phyloP scores from a whole-genome alignment of 92 coral and sea anemone species.

The Plumapathes pennacea region DNA sequence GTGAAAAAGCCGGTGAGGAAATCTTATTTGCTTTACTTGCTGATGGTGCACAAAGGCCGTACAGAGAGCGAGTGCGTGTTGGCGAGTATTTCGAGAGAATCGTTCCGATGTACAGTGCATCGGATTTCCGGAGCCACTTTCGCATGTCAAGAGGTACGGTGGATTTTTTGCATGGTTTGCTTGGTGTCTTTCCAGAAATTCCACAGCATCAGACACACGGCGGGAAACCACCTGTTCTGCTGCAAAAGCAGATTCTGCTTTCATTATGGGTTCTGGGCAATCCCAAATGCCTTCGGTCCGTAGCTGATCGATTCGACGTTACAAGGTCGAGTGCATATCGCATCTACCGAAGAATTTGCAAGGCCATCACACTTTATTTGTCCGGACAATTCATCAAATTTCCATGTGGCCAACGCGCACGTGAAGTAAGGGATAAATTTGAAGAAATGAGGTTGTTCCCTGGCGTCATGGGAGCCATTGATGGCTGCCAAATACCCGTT shows the following conservation, averaged over 20 bases:
- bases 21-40: too few relatives aligned
- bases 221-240: slow-evolving; percentile 39
- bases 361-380: slow-evolving; percentile 32
- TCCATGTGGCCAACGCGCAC: slow-evolving; percentile 36
- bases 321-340: slow-evolving; percentile 37
- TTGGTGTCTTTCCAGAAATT: slow-evolving; percentile 26
- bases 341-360: slow-evolving; percentile 43
- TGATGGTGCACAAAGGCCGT: too few relatives aligned
- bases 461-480: slow-evolving; percentile 44
- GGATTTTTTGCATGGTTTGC: slow-evolving; percentile 21
- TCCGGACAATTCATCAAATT: slow-evolving; percentile 43
- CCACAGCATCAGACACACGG: slow-evolving; percentile 24
- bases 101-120: slow-evolving; percentile 22
- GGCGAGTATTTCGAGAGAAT: too few relatives aligned
- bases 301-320: slow-evolving; percentile 53
- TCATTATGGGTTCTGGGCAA: slow-evolving; percentile 58
- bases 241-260: slow-evolving; percentile 44
- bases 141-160: slow-evolving; percentile 27
- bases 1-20: too few relatives aligned
- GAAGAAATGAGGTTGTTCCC: slow-evolving; percentile 45
- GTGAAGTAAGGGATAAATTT: slow-evolving; percentile 22
- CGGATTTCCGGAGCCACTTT: slow-evolving; percentile 41
- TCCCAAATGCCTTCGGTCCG: slow-evolving; percentile 47
- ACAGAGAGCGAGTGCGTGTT: too few relatives aligned
- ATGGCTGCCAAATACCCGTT: slow-evolving; percentile 51